phyloP scores from a whole-genome alignment of 23 tunicate species.

The Diplosoma virens region DNA sequence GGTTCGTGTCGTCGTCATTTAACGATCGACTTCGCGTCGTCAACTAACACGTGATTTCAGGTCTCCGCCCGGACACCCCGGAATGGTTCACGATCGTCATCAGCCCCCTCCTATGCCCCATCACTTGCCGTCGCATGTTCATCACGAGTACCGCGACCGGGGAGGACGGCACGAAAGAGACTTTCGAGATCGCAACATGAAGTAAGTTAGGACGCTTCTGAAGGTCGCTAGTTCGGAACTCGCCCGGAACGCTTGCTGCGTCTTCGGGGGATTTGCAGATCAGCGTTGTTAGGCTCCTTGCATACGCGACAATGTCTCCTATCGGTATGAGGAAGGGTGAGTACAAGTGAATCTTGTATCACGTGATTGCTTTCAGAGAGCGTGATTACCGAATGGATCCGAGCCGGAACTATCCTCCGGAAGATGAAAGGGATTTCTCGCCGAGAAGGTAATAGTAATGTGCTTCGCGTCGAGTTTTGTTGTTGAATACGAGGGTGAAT shows the following conservation, averaged over 20 bases:
- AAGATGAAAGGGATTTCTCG: conserved; percentile 3
- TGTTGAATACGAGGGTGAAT: too few relatives aligned
- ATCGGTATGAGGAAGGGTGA: too few relatives aligned
- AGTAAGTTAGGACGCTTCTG: neutral
- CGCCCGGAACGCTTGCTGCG: too few relatives aligned
- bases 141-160: conserved; percentile 13
- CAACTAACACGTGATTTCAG: neutral
- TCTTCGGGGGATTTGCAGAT: too few relatives aligned
- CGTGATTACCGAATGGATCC: conserved; percentile 12
- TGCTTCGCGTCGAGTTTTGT: neutral
- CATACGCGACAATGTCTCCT: too few relatives aligned
- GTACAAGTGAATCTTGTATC: too few relatives aligned
- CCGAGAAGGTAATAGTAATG: conserved; percentile 12
- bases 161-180: conserved; percentile 42
- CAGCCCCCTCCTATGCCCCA: conserved; percentile 43
- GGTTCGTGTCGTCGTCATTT: neutral
- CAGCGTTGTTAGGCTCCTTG: too few relatives aligned
- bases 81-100: conserved; percentile 31
- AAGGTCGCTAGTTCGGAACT: neutral
- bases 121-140: conserved; percentile 19
- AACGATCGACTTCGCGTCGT: neutral
- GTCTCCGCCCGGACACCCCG: conserved; percentile 37
- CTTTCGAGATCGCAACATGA: conserved; percentile 38
- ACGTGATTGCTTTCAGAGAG: neutral
- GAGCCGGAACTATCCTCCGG: conserved; percentile 8